Base-by-base conservation (phyloP, 2,113 vertebrate species). In the Muntiacus reevesi region DNA sequence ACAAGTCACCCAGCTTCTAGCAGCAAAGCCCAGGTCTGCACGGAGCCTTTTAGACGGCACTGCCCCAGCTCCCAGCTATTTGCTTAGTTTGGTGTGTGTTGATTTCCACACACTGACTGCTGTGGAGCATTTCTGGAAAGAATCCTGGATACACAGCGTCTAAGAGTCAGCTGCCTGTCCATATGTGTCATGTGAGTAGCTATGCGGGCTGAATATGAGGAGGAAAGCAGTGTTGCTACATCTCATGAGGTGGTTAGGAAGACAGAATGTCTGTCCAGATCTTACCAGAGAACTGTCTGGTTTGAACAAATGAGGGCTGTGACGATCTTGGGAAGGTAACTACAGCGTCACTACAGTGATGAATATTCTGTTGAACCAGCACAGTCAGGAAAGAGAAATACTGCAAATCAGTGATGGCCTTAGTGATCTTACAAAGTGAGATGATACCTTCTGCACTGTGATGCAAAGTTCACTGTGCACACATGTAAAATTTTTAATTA, bases 271-370 rank as follows among this genome's bases (percentile, higher is more conserved):
- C 87, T 79, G 67, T 57, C 47, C 43, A 87, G 87, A 79, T 96
- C 43, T 89, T 55, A 64, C 40, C 47, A 67, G 40, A 87, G 28
- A 64, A 87, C 64, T 64, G 9, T 87, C 21, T 27, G 2, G 45
- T 85, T 62, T 78, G 79, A 97, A 95, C 89, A 67, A 91, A 93
- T 43, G 91, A 96, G 76, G 89, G 79, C 27, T 4, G 1, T 17
- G 79, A 81, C 55, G 50, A 82, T 40, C 67, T 45, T 92, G 67
- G 62, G 95, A 95, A 91, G 74, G 4, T 90, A 85, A 84, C 47
- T 60, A 82, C 83, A 79, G 81, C 23, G 12, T 85, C 86, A 55
- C 67, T 7, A 14, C 1, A 7, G 19, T 50, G 82, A 64, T 43
- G 14, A 87, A 89, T 89, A 86, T 16, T 74, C 86, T 81, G 85